Conservation (phyloP, 2,888 invertebrate species). For the Drosophila formosana region DNA sequence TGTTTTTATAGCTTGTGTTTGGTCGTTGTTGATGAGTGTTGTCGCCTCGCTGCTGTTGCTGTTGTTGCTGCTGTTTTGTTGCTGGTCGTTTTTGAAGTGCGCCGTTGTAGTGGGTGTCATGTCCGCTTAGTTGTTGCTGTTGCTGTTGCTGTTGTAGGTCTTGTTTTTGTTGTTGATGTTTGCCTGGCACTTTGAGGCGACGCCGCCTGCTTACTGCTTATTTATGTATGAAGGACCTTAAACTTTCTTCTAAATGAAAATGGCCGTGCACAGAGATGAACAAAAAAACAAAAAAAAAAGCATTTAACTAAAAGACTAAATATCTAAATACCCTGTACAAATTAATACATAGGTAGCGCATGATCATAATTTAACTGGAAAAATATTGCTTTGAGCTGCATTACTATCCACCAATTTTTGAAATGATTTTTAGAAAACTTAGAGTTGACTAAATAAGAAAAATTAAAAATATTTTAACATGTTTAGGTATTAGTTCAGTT, state of each 20-base stretch:
- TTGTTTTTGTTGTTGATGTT: constrained; percentile 41
- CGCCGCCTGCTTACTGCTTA: constrained; percentile 75
- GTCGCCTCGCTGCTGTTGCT: constrained; percentile 55
- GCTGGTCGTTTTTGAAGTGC: constrained; percentile 70
- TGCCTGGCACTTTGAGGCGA: constrained; percentile 70
- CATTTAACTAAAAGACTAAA: constrained; percentile 6
- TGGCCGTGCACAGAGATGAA: constrained; percentile 51
- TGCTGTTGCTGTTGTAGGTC: constrained; percentile 29
- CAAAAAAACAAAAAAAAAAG: constrained; percentile 21
- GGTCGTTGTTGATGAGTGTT: constrained; percentile 77
- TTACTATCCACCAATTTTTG: no score
- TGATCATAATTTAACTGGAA: no score
- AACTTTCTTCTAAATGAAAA: constrained; percentile 78
- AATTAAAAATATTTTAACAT: no score
- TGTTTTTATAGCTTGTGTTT: constrained; percentile 79
- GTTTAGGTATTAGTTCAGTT: no score
- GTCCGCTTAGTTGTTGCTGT: constrained; percentile 69
- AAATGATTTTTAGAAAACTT: no score
- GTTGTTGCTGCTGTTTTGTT: constrained; percentile 59
- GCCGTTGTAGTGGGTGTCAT: constrained; percentile 75
- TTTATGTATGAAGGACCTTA: constrained; percentile 82
- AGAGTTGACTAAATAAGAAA: no score
- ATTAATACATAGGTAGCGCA: neutral
- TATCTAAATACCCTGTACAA: constrained; percentile 7
- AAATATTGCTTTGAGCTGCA: no score